These are phyloP conservation scores for Entomyzon cyanotis DNA, from an alignment of 2,113 vertebrate genomes.

Conservation along the genomic window DNA sequence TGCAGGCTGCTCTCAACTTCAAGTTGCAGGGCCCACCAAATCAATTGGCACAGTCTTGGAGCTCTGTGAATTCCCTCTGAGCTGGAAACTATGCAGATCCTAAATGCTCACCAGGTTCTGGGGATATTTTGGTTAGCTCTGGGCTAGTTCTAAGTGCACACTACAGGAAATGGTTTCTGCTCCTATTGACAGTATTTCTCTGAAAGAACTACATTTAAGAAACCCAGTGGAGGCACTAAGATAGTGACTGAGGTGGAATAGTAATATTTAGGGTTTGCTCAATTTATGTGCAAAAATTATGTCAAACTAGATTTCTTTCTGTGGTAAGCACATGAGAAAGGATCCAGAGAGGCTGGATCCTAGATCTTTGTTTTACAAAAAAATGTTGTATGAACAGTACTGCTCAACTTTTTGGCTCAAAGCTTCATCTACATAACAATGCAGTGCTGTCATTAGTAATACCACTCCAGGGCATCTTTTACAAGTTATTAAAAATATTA, in stretches of 20 bases:
- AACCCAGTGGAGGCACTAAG: neutral
- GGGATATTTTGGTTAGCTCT: neutral
- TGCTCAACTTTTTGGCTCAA: neutral
- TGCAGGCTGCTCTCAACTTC: neutral
- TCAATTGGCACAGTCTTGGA: neutral
- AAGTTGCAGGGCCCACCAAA: neutral
- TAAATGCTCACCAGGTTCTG: neutral
- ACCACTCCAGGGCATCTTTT: conserved; percentile 14
- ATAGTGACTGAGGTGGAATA: neutral
- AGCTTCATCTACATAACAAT: neutral
- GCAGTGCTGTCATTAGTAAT: conserved; percentile 7
- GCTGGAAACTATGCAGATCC: neutral
- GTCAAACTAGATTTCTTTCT: neutral
- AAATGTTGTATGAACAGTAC: neutral
- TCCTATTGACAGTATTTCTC: neutral
- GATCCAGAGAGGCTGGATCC: neutral
- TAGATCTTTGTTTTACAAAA: neutral
- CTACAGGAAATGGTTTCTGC: neutral
- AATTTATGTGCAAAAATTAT: neutral
- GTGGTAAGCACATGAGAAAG: neutral
- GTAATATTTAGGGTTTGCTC: neutral
- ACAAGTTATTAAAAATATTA: conserved; percentile 50
- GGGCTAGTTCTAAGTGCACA: neutral
- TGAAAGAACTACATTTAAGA: neutral
- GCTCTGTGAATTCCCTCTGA: neutral